Percentiles rank a stretch among this genome's conserved stretches.
Conservation (phyloP, 2,797 vertebrate genomes). For the Pterois miles region DNA sequence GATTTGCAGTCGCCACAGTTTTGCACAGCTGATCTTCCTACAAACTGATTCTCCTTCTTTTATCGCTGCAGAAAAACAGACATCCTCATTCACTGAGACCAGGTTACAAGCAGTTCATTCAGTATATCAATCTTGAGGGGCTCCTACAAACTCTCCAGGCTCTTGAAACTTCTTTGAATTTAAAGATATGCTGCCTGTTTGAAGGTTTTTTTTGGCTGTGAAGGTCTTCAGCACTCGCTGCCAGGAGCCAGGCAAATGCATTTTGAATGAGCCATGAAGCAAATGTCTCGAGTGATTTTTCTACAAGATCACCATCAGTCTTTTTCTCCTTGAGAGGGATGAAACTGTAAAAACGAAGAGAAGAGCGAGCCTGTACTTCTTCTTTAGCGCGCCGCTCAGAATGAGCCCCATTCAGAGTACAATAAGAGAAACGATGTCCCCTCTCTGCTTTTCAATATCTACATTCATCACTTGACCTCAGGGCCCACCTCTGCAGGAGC, state of each 20-base stretch:
- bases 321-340: not conserved
- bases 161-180: not conserved
- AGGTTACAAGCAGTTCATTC: not conserved
- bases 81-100: not conserved
- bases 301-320: not conserved
- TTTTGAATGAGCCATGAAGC: slow-evolving; percentile 17
- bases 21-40: not conserved
- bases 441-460: not conserved
- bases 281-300: not conserved
- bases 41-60: not conserved
- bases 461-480: not conserved
- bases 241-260: not conserved
- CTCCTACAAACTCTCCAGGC: not conserved
- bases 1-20: not conserved
- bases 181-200: not conserved
- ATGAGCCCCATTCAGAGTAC: not conserved
- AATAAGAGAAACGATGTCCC: slow-evolving; percentile 1
- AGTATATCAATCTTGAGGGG: too few species aligned
- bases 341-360: not conserved
- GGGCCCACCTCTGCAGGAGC: not conserved
- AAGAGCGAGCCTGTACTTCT: not conserved
- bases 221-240: not conserved
- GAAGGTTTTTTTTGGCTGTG: not conserved
- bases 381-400: not conserved
- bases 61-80: not conserved